Conservation (phyloP, 2,113 vertebrate species). For the Salvelinus fontinalis region DNA sequence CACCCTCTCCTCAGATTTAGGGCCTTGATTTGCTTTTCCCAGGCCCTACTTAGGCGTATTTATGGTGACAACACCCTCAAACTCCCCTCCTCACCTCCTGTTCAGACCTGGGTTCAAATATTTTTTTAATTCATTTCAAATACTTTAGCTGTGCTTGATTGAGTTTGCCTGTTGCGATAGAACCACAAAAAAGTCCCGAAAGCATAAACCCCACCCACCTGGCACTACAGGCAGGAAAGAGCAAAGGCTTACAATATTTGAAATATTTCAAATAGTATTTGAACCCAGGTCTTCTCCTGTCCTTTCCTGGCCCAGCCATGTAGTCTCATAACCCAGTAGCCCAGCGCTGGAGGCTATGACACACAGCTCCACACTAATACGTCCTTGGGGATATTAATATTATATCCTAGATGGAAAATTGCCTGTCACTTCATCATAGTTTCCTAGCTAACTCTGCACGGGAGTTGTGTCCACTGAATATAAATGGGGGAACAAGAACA, state of each 20-base stretch:
- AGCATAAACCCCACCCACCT: no score
- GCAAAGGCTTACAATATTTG: no score
- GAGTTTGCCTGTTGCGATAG: no score
- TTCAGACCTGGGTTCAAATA: not conserved
- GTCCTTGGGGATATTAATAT: conserved; percentile 19
- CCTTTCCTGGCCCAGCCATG: not conserved
- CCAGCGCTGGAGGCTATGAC: conserved; percentile 9
- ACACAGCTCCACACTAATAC: conserved; percentile 21
- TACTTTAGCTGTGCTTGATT: no score
- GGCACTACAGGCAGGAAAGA: no score
- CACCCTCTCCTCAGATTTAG: conserved; percentile 30
- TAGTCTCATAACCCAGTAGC: not conserved
- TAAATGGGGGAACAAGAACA: conserved; percentile 12
- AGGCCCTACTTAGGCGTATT: conserved; percentile 1
- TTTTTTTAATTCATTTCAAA: no score
- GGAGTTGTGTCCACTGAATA: conserved; percentile 7
- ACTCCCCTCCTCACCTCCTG: not conserved
- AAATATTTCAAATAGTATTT: no score
- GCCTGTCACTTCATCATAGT: conserved; percentile 33
- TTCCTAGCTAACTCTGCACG: conserved; percentile 4
- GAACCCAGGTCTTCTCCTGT: not conserved
- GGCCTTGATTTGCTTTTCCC: conserved; percentile 19
- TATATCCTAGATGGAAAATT: conserved; percentile 22
- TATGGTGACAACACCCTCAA: conserved; percentile 2
- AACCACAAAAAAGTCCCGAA: no score